Evolutionary conservation across 37 sponge, comb jelly and placozoan species (phyloP).

Genomic region (Haliclona indistincta): DNA sequence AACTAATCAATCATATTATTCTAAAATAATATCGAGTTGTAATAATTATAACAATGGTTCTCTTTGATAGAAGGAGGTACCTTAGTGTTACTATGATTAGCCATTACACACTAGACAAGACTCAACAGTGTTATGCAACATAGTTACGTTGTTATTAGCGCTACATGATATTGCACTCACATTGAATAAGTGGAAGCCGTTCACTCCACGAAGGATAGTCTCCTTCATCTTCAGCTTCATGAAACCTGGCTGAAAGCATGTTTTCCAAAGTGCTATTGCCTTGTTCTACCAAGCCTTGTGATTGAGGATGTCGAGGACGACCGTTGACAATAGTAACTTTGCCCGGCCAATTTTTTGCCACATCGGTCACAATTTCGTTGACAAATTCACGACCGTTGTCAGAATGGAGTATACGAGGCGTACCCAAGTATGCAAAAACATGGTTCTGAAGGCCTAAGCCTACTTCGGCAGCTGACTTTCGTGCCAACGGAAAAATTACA

Average conservation of each 20-base stretch:
- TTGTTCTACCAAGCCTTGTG: conserved; percentile 23
- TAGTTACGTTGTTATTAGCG: no score
- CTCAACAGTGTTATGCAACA: no score
- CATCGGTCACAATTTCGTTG: neutral
- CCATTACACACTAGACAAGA: no score
- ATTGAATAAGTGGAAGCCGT: conserved; percentile 13
- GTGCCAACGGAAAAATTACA: conserved; percentile 4
- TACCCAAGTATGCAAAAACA: conserved; percentile 14
- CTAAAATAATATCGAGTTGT: no score
- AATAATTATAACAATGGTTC: no score
- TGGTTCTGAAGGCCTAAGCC: conserved; percentile 9
- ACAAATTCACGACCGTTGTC: conserved; percentile 30
- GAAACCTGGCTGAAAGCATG: conserved; percentile 17
- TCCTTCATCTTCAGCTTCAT: conserved; percentile 14
- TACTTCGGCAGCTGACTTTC: conserved; percentile 31
- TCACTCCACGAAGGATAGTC: conserved; percentile 1
- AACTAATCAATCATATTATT: no score
- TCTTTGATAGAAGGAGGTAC: no score
- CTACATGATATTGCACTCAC: no score
- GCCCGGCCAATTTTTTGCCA: conserved; percentile 19
- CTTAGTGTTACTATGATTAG: no score
- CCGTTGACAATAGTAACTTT: conserved; percentile 41
- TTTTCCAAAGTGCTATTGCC: conserved; percentile 39
- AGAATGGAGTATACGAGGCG: conserved; percentile 8
- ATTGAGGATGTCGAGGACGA: conserved; percentile 26